Evolutionary conservation across 2,113 vertebrate genomes (phyloP).

Genomic region (Perca fluviatilis): DNA sequence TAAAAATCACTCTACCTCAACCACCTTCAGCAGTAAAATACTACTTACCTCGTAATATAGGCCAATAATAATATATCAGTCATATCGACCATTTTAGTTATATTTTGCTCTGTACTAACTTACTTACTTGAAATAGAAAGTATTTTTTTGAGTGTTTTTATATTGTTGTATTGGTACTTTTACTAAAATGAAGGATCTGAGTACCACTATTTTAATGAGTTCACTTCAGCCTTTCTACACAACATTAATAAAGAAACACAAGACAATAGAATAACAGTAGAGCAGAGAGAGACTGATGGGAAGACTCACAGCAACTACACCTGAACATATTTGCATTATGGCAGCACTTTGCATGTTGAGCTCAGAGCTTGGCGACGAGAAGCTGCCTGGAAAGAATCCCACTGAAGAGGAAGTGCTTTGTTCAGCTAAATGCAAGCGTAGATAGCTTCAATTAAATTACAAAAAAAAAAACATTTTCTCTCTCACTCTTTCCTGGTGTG

Average conservation of each 20-base stretch:
- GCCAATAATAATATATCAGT: not conserved
- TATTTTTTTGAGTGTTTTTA: not conserved
- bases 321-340: constrained; percentile 71
- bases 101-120: not conserved
- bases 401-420: constrained; percentile 24
- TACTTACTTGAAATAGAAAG: not conserved
- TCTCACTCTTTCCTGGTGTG: not conserved
- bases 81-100: no score
- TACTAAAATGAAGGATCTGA: not conserved
- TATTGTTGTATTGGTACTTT: not conserved
- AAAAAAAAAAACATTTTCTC: not conserved
- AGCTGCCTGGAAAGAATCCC: not conserved
- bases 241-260: not conserved
- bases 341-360: constrained; percentile 67
- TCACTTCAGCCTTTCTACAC: not conserved
- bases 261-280: constrained; percentile 1
- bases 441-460: not conserved
- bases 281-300: not conserved
- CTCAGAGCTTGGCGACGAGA: not conserved
- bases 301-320: constrained; percentile 12
- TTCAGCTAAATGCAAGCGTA: not conserved
- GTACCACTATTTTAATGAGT: not conserved
- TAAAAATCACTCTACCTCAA: not conserved
- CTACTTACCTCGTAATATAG: not conserved
- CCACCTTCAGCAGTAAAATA: constrained; percentile 5